Evolutionary conservation across 2,888 invertebrate species (phyloP).

Genomic region (Crepidodera aurea): DNA sequence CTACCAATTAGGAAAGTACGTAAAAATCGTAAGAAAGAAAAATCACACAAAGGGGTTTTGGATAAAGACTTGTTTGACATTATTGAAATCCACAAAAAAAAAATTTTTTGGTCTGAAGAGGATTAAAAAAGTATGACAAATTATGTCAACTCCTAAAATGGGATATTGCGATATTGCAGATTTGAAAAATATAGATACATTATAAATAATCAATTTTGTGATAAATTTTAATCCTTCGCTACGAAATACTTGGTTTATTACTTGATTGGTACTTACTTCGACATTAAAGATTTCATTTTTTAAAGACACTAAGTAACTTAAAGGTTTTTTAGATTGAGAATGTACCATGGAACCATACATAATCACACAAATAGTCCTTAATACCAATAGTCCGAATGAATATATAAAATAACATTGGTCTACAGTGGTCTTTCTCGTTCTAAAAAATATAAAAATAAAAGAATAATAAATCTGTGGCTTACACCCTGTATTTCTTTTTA

Average conservation of each 20-base stretch:
- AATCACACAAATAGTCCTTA: constrained; percentile 19
- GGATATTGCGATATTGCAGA: too few relatives aligned
- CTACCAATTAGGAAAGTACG: neutral
- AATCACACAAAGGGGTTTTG: too few relatives aligned
- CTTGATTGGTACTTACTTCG: constrained; percentile 30
- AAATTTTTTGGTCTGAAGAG: neutral
- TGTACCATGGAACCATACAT: constrained; percentile 21
- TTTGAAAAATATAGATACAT: too few relatives aligned
- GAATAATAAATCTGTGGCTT: neutral
- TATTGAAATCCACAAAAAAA: neutral
- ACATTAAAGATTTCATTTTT: constrained; percentile 17
- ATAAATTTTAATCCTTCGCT: too few relatives aligned
- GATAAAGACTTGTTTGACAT: too few relatives aligned
- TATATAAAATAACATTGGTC: constrained; percentile 28
- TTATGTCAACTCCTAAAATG: too few relatives aligned
- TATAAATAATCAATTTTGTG: too few relatives aligned
- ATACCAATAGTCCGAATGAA: constrained; percentile 25
- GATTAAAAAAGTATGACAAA: neutral
- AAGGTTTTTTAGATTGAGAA: constrained; percentile 18
- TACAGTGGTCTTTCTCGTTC: constrained; percentile 14
- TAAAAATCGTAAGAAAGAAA: too few relatives aligned
- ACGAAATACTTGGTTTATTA: too few relatives aligned
- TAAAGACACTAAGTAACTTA: constrained; percentile 17
- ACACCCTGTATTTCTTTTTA: neutral
- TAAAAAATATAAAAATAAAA: constrained; percentile 14